Percentiles rank a stretch among this genome's conserved stretches.
These are phyloP conservation scores for Asbolus verrucosus DNA, from an alignment of 1,140 invertebrate genomes.

Conservation along the genomic window DNA sequence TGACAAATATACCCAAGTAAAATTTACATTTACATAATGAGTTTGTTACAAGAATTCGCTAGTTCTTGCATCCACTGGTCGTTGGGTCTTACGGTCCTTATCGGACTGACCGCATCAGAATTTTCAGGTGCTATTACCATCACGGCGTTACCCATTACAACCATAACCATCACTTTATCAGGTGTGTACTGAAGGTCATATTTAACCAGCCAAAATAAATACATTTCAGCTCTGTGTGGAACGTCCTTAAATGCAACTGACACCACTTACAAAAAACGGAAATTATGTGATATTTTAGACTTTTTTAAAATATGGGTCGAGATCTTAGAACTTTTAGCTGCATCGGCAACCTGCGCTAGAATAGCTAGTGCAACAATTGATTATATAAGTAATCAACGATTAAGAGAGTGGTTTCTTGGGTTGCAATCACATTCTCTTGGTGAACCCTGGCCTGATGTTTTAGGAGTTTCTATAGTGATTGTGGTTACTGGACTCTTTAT, in stretches of 20 bases:
- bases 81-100: slow-evolving; percentile 58
- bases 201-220: slow-evolving; percentile 4
- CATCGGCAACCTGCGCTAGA: slow-evolving; percentile 73
- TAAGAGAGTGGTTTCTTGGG: slow-evolving; percentile 70
- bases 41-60: slow-evolving; percentile 50
- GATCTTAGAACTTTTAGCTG: slow-evolving; percentile 71
- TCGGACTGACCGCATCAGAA: slow-evolving; percentile 60
- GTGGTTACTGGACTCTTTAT: slow-evolving; percentile 77
- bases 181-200: slow-evolving; percentile 50
- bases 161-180: slow-evolving; percentile 56
- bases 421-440: slow-evolving; percentile 68
- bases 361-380: slow-evolving; percentile 75
- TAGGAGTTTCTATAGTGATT: slow-evolving; percentile 75
- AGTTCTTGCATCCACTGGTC: slow-evolving; percentile 60
- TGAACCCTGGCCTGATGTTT: slow-evolving; percentile 77
- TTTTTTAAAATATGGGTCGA: slow-evolving; percentile 74
- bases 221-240: slow-evolving; percentile 55
- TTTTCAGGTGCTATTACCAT: slow-evolving; percentile 60
- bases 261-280: slow-evolving; percentile 50
- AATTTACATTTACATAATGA: slow-evolving; percentile 48
- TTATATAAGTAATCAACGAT: slow-evolving; percentile 72
- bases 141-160: slow-evolving; percentile 58
- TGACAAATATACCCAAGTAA: slow-evolving; percentile 23
- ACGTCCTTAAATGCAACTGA: slow-evolving; percentile 39
- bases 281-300: slow-evolving; percentile 54